Evolutionary conservation across 2,888 invertebrate species (phyloP).

Genomic region (Rhagonycha lutea): DNA sequence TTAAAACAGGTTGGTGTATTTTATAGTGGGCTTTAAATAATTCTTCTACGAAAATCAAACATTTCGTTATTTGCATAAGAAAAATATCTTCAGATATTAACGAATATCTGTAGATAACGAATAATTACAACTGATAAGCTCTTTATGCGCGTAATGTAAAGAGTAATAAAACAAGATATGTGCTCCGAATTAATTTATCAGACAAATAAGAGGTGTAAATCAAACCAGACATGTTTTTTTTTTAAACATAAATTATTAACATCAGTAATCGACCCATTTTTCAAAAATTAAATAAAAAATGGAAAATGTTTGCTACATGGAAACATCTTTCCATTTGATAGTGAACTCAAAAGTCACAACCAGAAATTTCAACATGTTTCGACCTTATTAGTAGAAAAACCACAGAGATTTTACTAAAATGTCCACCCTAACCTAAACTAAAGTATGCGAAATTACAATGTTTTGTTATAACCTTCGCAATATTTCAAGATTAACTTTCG

Average conservation of each 20-base stretch:
- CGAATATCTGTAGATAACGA: slow-evolving; percentile 35
- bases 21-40: slow-evolving; percentile 30
- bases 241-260: not conserved
- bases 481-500: too few relatives aligned
- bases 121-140: slow-evolving; percentile 34
- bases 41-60: slow-evolving; percentile 31
- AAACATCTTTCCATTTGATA: too few relatives aligned
- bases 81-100: slow-evolving; percentile 33
- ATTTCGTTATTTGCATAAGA: slow-evolving; percentile 26
- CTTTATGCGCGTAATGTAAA: slow-evolving; percentile 10
- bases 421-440: too few relatives aligned
- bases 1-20: slow-evolving; percentile 1
- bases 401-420: too few relatives aligned
- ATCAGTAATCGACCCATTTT: not conserved
- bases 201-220: slow-evolving; percentile 8
- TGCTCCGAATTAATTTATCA: slow-evolving; percentile 11
- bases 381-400: too few relatives aligned
- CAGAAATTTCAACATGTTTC: too few relatives aligned
- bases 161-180: slow-evolving; percentile 15
- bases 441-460: too few relatives aligned
- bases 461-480: too few relatives aligned
- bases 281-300: not conserved
- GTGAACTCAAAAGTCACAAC: too few relatives aligned
- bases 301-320: too few relatives aligned
- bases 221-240: not conserved